Conservation (phyloP, 1,140 invertebrate genomes). For the Ostrea denselamellosa region DNA sequence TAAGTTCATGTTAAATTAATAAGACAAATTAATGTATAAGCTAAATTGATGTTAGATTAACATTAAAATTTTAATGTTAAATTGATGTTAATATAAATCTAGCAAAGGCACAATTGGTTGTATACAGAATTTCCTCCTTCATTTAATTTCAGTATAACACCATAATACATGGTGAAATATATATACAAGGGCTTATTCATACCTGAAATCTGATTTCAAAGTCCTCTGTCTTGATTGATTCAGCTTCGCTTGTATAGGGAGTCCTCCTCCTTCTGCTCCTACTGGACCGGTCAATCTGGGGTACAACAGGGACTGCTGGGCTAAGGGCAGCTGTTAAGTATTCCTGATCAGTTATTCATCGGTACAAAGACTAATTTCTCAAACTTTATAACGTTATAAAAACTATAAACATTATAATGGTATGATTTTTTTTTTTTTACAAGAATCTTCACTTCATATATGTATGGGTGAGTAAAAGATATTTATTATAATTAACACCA, state of each 20-base stretch:
- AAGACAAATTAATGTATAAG: too few species aligned
- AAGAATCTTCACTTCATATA: too few species aligned
- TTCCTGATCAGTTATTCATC: neutral
- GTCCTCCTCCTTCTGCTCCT: constrained; percentile 35
- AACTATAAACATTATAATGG: neutral
- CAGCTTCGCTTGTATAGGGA: constrained; percentile 66
- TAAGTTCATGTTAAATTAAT: too few species aligned
- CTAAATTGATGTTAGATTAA: too few species aligned
- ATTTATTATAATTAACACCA: too few species aligned
- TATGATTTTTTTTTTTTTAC: neutral
- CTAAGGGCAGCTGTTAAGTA: neutral
- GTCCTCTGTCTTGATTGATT: constrained; percentile 72
- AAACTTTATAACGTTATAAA: neutral
- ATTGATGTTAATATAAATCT: too few species aligned
- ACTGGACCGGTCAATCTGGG: neutral
- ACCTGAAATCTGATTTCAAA: constrained; percentile 67
- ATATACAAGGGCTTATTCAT: neutral
- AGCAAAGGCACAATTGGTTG: too few species aligned
- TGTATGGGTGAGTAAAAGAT: too few species aligned
- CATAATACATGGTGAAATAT: too few species aligned
- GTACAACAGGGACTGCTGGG: constrained; percentile 23
- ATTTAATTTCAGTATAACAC: neutral
- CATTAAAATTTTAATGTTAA: too few species aligned
- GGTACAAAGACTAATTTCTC: neutral
- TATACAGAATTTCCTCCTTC: too few species aligned